Percentiles rank a stretch among this genome's conserved stretches.
Conservation (phyloP, 2,888 invertebrate genomes). For the Branchellion lobata region DNA sequence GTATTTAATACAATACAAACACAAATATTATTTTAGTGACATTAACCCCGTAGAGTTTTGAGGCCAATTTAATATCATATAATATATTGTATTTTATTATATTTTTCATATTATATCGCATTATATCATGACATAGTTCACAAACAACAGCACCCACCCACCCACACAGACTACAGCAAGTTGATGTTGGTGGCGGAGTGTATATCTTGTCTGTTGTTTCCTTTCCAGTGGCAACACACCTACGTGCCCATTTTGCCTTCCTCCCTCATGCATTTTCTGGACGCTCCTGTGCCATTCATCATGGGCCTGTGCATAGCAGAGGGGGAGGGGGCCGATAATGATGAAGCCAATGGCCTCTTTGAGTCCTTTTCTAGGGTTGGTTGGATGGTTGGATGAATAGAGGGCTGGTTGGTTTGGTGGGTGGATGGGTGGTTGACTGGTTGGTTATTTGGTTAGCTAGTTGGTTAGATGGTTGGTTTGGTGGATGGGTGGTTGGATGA, state of each 20-base stretch:
- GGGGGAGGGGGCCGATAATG: slow-evolving; percentile 70
- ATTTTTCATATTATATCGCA: not conserved
- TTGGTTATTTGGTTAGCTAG: not conserved
- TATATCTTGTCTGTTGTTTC: slow-evolving; percentile 82
- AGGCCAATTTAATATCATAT: no score
- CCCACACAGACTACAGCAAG: slow-evolving; percentile 78
- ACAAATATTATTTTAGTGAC: no score
- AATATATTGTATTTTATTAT: no score
- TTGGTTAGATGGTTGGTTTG: not conserved
- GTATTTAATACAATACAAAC: no score
- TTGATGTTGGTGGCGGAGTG: slow-evolving; percentile 95
- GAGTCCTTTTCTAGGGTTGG: slow-evolving; percentile 56
- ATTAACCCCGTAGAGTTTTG: no score
- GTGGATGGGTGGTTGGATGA: no score
- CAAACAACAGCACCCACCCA: not conserved
- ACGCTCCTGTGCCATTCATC: slow-evolving; percentile 97
- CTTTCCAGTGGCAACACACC: slow-evolving; percentile 96
- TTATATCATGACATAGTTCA: not conserved
- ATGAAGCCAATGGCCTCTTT: slow-evolving; percentile 43
- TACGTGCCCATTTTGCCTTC: slow-evolving; percentile 97
- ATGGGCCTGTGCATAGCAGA: slow-evolving; percentile 76
- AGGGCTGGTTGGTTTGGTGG: not conserved
- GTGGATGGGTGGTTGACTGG: not conserved
- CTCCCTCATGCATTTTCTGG: slow-evolving; percentile 77
- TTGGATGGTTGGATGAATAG: not conserved